Evolutionary conservation across 2,888 invertebrate species (phyloP).

Genomic region (Microctonus hyperodae): DNA sequence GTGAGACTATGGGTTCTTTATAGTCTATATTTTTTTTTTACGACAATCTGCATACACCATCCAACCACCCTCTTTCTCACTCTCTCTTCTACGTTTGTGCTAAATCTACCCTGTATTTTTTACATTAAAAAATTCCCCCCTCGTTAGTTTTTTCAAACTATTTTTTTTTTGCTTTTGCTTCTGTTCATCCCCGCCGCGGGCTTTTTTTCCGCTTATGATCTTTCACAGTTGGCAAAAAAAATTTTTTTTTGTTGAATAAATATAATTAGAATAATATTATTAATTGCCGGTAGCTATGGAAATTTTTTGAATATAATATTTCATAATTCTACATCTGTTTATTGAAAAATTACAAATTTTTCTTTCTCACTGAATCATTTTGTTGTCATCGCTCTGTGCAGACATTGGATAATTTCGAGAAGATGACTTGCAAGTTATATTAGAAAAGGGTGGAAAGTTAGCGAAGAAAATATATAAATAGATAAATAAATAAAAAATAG

Average conservation of each 20-base stretch:
- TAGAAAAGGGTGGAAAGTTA: neutral
- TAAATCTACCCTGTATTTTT: neutral
- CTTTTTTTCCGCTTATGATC: neutral
- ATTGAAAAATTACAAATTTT: neutral
- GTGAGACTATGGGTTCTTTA: slow-evolving; percentile 62
- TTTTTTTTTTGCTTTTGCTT: slow-evolving; percentile 20
- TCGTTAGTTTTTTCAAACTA: slow-evolving; percentile 17
- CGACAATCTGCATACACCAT: slow-evolving; percentile 59
- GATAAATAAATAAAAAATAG: slow-evolving; percentile 5
- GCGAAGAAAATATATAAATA: slow-evolving; percentile 10
- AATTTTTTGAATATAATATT: neutral
- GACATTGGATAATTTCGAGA: neutral
- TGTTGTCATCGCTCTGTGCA: slow-evolving; percentile 30
- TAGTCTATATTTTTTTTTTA: slow-evolving; percentile 41
- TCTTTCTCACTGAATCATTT: too few relatives aligned
- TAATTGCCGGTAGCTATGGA: neutral
- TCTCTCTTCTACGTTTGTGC: neutral
- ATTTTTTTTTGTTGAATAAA: neutral
- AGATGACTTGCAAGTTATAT: neutral
- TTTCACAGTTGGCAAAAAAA: neutral
- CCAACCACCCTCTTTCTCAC: slow-evolving; percentile 40
- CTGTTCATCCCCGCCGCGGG: slow-evolving; percentile 31
- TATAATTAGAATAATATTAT: neutral
- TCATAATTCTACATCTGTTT: neutral
- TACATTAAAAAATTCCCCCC: neutral